Conservation (phyloP, 2,888 invertebrate species). For the Fragum sueziense region DNA sequence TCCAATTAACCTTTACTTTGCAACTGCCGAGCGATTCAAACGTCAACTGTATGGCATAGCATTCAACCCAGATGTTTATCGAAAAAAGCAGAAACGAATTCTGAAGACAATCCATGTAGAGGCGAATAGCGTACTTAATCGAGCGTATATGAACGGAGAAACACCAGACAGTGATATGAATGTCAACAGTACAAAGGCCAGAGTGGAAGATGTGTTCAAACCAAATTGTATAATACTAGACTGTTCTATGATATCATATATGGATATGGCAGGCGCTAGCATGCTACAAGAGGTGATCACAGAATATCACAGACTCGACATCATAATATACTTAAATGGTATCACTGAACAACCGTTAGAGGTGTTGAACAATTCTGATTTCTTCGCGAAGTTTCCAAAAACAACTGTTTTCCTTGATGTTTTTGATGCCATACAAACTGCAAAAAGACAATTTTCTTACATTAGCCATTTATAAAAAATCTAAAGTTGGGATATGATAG, state of each 20-base stretch:
- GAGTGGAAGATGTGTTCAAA: neutral
- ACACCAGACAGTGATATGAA: neutral
- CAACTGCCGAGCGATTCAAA: slow-evolving; percentile 57
- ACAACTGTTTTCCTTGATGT: slow-evolving; percentile 40
- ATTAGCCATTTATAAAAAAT: slow-evolving; percentile 3
- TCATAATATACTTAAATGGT: slow-evolving; percentile 35
- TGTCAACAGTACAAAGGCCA: neutral
- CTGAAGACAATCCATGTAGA: neutral
- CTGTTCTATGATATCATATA: slow-evolving; percentile 68
- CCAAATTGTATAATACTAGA: slow-evolving; percentile 63
- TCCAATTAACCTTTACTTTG: slow-evolving; percentile 49
- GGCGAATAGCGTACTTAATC: neutral
- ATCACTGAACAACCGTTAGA: slow-evolving; percentile 7
- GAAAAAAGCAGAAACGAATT: neutral
- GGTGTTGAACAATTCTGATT: slow-evolving; percentile 30
- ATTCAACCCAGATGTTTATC: slow-evolving; percentile 33
- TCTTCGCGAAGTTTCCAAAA: slow-evolving; percentile 43
- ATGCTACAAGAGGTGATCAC: slow-evolving; percentile 62
- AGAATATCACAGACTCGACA: slow-evolving; percentile 50
- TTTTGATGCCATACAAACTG: slow-evolving; percentile 41
- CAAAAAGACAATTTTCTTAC: neutral
- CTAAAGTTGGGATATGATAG: no score
- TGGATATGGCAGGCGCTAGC: slow-evolving; percentile 71
- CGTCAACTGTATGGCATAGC: slow-evolving; percentile 36
- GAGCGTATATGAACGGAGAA: neutral